Evolutionary conservation across 2,888 invertebrate genomes (phyloP).

Genomic region (Drosophila dives): DNA sequence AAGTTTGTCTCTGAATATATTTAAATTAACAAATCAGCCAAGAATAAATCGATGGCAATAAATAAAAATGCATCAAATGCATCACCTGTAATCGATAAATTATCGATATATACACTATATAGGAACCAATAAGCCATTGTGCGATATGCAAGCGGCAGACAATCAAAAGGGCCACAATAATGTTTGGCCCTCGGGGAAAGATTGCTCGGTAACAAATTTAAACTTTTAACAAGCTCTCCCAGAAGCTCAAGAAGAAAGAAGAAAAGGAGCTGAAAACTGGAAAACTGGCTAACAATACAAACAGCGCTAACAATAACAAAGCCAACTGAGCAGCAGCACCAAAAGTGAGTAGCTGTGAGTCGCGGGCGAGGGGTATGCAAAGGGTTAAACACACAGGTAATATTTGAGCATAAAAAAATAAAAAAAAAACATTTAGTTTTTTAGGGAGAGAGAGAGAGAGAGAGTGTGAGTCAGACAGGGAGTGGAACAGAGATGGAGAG

Average conservation of each 20-base stretch:
- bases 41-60: not conserved
- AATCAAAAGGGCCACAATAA: slow-evolving; percentile 41
- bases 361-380: not conserved
- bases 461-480: slow-evolving; percentile 5
- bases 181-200: slow-evolving; percentile 19
- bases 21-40: not conserved
- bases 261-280: slow-evolving; percentile 36
- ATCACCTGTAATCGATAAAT: not conserved
- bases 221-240: slow-evolving; percentile 26
- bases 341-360: slow-evolving; percentile 9
- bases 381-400: slow-evolving; percentile 35
- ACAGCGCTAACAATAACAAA: slow-evolving; percentile 61
- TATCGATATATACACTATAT: not conserved
- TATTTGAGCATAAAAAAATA: slow-evolving; percentile 28
- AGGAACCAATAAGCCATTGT: slow-evolving; percentile 10
- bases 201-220: slow-evolving; percentile 22
- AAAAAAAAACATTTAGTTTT: not conserved
- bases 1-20: not conserved
- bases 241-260: not conserved
- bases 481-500: not conserved
- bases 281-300: slow-evolving; percentile 59
- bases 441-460: not conserved
- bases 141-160: slow-evolving; percentile 33
- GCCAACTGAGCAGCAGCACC: slow-evolving; percentile 40
- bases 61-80: too few relatives aligned